Conservation (phyloP, 2,797 vertebrate species). For the Ciconia nigra region DNA sequence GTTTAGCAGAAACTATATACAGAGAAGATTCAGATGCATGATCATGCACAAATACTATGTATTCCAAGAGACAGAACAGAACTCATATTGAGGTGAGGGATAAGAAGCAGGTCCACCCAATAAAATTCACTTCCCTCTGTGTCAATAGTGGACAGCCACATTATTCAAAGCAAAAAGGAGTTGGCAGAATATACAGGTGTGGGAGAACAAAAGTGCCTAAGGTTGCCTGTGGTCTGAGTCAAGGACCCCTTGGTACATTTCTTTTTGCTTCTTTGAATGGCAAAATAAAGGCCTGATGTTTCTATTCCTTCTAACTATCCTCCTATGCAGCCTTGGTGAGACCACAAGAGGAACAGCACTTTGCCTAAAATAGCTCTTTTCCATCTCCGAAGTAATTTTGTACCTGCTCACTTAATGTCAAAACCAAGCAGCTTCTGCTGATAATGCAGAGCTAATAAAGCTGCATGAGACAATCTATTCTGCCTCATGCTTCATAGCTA, state of each 20-base stretch:
- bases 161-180: neutral
- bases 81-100: neutral
- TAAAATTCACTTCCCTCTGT: neutral
- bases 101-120: neutral
- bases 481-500: neutral
- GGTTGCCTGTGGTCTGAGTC: neutral
- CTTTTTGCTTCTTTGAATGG: neutral
- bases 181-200: neutral
- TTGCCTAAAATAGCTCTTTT: neutral
- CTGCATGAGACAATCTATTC: neutral
- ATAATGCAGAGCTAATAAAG: neutral
- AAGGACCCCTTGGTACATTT: neutral
- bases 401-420: neutral
- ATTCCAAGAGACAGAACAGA: neutral
- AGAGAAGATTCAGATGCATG: neutral
- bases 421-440: neutral
- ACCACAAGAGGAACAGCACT: neutral
- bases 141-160: neutral
- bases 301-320: neutral
- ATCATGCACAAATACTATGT: neutral
- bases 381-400: neutral
- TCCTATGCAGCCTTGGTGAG: neutral
- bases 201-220: neutral
- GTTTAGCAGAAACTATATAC: neutral
- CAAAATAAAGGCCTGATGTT: neutral